These are phyloP conservation scores for Melanotaenia trifasciata DNA, from an alignment of 2,797 vertebrate species.

Conservation along the genomic window DNA sequence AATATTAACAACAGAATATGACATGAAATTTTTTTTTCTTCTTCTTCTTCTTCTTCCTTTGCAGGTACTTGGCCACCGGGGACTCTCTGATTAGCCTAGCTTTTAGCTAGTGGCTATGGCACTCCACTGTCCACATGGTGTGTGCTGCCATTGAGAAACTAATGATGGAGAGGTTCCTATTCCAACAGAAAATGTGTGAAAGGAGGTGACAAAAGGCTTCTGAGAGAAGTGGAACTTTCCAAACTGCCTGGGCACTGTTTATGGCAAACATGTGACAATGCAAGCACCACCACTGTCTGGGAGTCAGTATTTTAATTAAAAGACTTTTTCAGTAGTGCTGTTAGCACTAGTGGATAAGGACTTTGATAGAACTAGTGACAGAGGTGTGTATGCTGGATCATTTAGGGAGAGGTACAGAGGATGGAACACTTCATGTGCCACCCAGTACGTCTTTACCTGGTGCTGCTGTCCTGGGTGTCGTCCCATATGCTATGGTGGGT, in stretches of 20 bases:
- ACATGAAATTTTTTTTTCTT: too few species aligned
- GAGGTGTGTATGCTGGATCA: not conserved
- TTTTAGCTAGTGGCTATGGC: not conserved
- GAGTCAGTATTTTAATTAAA: too few species aligned
- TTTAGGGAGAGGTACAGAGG: not conserved
- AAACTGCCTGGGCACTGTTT: not conserved
- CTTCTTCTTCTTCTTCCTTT: too few species aligned
- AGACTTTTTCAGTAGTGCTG: not conserved
- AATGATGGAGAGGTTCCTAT: not conserved
- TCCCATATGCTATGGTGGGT: not conserved
- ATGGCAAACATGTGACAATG: not conserved
- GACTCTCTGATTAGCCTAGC: too few species aligned
- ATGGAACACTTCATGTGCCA: not conserved
- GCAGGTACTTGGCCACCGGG: too few species aligned
- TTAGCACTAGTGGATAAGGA: not conserved
- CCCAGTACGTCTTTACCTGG: not conserved
- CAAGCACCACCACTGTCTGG: not conserved
- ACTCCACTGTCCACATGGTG: not conserved
- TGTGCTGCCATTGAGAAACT: not conserved
- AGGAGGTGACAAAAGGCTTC: not conserved
- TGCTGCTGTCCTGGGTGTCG: not conserved
- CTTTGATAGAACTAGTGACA: not conserved
- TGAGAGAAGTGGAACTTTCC: conserved; percentile 7
- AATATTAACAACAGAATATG: too few species aligned
- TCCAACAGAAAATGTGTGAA: not conserved